Evolutionary conservation across 1,140 invertebrate species (phyloP).

Genomic region (Mylabris phalerata): DNA sequence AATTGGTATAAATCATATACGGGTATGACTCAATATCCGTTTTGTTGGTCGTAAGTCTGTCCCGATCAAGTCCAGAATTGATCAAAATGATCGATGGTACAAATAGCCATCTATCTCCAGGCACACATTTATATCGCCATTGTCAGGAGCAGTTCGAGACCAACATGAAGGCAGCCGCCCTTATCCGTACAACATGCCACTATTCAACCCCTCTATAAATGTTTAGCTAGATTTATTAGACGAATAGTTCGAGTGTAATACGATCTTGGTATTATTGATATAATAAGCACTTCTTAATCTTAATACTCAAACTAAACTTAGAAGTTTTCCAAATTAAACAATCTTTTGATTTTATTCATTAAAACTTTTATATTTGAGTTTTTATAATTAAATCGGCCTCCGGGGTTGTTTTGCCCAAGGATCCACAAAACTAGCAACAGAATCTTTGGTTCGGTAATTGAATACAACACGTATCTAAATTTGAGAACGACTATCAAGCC

Average conservation of each 20-base stretch:
- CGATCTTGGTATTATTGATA: neutral
- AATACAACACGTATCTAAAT: too few species aligned
- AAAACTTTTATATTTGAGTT: too few species aligned
- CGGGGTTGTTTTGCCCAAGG: too few species aligned
- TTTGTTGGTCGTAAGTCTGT: neutral
- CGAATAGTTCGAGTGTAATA: neutral
- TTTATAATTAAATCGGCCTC: too few species aligned
- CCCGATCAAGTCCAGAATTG: conserved; percentile 16
- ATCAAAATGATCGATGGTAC: conserved; percentile 18
- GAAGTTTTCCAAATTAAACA: too few species aligned
- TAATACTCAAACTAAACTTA: too few species aligned
- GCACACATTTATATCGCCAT: conserved; percentile 17
- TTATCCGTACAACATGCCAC: conserved; percentile 4
- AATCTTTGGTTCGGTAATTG: too few species aligned
- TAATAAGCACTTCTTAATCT: neutral
- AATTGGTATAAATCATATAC: conserved; percentile 7
- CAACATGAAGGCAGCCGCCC: conserved; percentile 11
- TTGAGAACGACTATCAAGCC: too few species aligned
- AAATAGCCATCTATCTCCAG: conserved; percentile 18
- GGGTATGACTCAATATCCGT: conserved; percentile 6
- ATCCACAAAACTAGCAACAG: too few species aligned
- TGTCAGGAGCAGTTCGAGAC: conserved; percentile 16
- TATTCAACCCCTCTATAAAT: conserved; percentile 6
- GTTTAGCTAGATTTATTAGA: conserved; percentile 15
- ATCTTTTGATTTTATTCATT: too few species aligned